Evolutionary conservation across 2,888 invertebrate species (phyloP).

Genomic region (Lamellibrachia satsuma): DNA sequence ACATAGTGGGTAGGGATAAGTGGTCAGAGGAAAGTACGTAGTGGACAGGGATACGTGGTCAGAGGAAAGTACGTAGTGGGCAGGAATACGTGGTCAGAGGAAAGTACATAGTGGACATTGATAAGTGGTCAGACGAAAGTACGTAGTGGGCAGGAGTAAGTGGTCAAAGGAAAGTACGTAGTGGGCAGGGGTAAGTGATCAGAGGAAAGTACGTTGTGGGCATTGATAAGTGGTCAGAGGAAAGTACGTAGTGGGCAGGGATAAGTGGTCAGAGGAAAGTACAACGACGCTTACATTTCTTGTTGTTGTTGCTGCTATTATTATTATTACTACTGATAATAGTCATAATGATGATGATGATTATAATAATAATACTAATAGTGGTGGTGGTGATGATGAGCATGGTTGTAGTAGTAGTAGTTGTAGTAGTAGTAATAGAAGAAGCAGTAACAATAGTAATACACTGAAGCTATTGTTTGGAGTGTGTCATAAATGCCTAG

Average conservation of each 20-base stretch:
- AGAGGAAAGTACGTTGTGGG: no score
- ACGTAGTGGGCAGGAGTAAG: no score
- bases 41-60: no score
- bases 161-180: no score
- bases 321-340: neutral
- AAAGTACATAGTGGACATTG: no score
- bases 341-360: neutral
- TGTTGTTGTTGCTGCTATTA: neutral
- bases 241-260: neutral
- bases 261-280: conserved; percentile 20
- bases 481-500: neutral
- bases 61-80: no score
- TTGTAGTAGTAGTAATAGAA: neutral
- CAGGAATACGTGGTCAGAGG: no score
- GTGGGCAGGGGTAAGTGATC: no score
- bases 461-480: neutral
- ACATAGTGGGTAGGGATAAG: neutral
- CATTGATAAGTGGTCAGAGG: no score
- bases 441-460: neutral
- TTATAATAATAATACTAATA: neutral
- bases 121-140: no score
- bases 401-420: neutral
- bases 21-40: no score
- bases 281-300: neutral
- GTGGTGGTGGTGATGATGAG: neutral